These are phyloP conservation scores for Smutsia gigantea DNA, from an alignment of 2,797 vertebrate genomes.

Conservation along the genomic window DNA sequence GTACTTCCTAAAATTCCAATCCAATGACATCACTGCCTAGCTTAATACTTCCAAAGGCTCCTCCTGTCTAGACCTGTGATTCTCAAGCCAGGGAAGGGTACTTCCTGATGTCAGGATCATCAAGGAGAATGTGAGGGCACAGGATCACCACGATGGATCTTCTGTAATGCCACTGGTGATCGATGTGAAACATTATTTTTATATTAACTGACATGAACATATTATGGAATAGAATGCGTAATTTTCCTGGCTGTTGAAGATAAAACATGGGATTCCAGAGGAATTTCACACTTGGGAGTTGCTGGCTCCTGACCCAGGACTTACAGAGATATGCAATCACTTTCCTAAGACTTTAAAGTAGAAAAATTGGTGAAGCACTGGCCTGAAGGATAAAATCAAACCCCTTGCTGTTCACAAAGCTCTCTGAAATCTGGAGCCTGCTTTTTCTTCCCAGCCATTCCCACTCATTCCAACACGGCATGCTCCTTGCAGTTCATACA, in stretches of 20 bases:
- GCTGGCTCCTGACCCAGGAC: not conserved
- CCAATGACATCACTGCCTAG: not conserved
- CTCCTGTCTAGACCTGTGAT: not conserved
- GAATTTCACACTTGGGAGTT: conserved; percentile 19
- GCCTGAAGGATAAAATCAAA: not conserved
- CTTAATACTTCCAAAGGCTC: not conserved
- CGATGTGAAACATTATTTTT: not conserved
- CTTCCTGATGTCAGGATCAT: not conserved
- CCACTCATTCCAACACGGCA: not conserved
- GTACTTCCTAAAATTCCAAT: not conserved
- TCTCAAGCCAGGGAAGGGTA: not conserved
- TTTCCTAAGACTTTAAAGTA: not conserved
- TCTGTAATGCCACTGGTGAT: not conserved
- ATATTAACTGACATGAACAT: not conserved
- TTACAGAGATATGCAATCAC: not conserved
- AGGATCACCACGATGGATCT: not conserved
- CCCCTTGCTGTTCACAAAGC: not conserved
- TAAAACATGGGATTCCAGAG: conserved; percentile 31
- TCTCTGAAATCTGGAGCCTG: not conserved
- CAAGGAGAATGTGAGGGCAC: not conserved
- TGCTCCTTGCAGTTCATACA: not conserved
- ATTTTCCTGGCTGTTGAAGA: not conserved
- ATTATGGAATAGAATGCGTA: not conserved
- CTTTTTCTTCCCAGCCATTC: not conserved
- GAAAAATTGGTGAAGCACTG: not conserved